Percentiles rank a stretch among this genome's conserved stretches.
Conservation (phyloP, 2,888 invertebrate species). For the Hedya salicella region DNA sequence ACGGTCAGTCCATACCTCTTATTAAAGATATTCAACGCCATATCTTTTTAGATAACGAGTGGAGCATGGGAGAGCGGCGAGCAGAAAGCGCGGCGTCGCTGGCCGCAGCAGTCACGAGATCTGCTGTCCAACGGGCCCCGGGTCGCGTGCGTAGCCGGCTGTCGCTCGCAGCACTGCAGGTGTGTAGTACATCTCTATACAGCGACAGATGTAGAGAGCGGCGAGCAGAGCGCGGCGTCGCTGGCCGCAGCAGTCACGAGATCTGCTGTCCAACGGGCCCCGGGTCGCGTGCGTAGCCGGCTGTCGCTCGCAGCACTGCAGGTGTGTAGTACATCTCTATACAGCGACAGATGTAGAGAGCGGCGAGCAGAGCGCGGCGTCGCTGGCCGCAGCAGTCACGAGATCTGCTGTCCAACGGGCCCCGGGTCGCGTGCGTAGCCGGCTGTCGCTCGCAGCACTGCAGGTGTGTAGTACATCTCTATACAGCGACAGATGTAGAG, state of each 20-base stretch:
- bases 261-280: slow-evolving; percentile 71
- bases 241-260: slow-evolving; percentile 60
- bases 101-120: slow-evolving; percentile 61
- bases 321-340: no score
- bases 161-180: slow-evolving; percentile 66
- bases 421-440: slow-evolving; percentile 70
- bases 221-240: slow-evolving; percentile 58
- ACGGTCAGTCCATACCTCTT: no score
- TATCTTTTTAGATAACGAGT: slow-evolving; percentile 64
- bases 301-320: slow-evolving; percentile 68
- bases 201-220: no score
- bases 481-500: no score
- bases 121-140: slow-evolving; percentile 71
- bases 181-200: no score
- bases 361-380: slow-evolving; percentile 58
- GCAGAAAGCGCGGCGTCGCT: slow-evolving; percentile 58
- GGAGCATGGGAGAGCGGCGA: slow-evolving; percentile 66
- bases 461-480: no score
- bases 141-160: slow-evolving; percentile 68
- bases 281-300: slow-evolving; percentile 69
- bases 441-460: slow-evolving; percentile 70
- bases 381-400: slow-evolving; percentile 59
- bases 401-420: slow-evolving; percentile 70
- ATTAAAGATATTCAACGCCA: no score
- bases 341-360: no score